phyloP scores from a whole-genome alignment of 2,888 invertebrate genomes.

The Seira sanloemensis region DNA sequence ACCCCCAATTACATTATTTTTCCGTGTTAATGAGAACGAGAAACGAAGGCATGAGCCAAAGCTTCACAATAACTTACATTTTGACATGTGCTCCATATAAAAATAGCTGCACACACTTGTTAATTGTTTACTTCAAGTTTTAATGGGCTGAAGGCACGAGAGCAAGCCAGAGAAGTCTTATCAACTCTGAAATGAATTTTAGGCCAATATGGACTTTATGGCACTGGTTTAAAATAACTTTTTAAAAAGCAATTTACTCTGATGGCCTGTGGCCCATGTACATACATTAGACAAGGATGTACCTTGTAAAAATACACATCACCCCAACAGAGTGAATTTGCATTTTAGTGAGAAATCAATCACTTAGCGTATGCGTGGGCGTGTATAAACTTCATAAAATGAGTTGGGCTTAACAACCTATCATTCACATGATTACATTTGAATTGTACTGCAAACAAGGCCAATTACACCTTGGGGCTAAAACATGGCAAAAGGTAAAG shows the following conservation, averaged over 20 bases:
- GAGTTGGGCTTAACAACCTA: too few species aligned
- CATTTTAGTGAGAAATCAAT: constrained; percentile 14
- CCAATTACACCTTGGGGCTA: constrained; percentile 43
- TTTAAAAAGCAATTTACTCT: too few species aligned
- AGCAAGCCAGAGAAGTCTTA: background rate
- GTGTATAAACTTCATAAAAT: background rate
- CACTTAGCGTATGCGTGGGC: constrained; percentile 4
- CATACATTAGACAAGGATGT: too few species aligned
- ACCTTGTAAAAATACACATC: too few species aligned
- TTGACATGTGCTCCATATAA: background rate
- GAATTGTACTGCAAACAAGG: constrained; percentile 25
- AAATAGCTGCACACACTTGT: background rate
- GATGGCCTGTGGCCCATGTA: too few species aligned
- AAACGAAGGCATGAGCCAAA: background rate
- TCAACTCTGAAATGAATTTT: too few species aligned
- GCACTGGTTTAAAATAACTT: too few species aligned
- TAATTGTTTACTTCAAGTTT: background rate
- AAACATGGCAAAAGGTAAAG: background rate
- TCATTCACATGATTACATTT: too few species aligned
- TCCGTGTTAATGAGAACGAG: background rate
- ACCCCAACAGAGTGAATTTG: too few species aligned
- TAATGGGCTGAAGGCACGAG: background rate
- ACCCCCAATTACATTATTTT: background rate
- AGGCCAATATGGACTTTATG: too few species aligned
- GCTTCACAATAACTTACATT: background rate